Evolutionary conservation across 2,888 invertebrate species (phyloP).

Genomic region (Hyposoter dolosus): DNA sequence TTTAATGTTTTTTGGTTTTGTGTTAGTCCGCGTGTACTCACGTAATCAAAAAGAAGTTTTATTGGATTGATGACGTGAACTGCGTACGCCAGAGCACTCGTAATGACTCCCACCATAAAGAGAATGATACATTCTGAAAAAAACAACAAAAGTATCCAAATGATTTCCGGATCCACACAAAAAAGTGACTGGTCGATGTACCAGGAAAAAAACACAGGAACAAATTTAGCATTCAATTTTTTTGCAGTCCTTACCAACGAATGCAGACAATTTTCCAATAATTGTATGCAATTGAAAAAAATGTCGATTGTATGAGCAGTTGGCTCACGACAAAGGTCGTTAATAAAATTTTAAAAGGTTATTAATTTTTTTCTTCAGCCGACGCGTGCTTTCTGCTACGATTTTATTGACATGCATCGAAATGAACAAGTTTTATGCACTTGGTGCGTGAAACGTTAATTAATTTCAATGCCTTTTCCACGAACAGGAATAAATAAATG

Average conservation of each 20-base stretch:
- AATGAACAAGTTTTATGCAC: slow-evolving; percentile 7
- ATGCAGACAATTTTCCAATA: background rate
- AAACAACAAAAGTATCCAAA: slow-evolving; percentile 35
- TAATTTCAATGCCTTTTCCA: background rate
- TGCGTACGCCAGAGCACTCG: slow-evolving; percentile 79
- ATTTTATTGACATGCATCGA: slow-evolving; percentile 10
- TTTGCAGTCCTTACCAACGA: background rate
- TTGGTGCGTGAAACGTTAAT: background rate
- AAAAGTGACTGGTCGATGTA: background rate
- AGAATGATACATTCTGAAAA: slow-evolving; percentile 83
- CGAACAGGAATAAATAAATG: background rate
- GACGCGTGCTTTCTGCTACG: background rate
- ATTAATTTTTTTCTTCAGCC: background rate
- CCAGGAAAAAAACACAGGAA: background rate
- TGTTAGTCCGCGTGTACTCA: slow-evolving; percentile 74
- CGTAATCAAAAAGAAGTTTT: slow-evolving; percentile 78
- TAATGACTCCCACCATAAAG: slow-evolving; percentile 80
- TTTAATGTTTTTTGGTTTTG: background rate
- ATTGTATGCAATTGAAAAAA: background rate
- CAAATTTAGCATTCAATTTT: background rate
- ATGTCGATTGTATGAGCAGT: too few relatives aligned
- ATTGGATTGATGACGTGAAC: slow-evolving; percentile 81
- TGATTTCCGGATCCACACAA: slow-evolving; percentile 23
- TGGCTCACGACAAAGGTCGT: background rate
- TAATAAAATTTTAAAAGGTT: background rate